Evolutionary conservation across 2,113 vertebrate genomes (phyloP).

Genomic region (Urocolius indicus): DNA sequence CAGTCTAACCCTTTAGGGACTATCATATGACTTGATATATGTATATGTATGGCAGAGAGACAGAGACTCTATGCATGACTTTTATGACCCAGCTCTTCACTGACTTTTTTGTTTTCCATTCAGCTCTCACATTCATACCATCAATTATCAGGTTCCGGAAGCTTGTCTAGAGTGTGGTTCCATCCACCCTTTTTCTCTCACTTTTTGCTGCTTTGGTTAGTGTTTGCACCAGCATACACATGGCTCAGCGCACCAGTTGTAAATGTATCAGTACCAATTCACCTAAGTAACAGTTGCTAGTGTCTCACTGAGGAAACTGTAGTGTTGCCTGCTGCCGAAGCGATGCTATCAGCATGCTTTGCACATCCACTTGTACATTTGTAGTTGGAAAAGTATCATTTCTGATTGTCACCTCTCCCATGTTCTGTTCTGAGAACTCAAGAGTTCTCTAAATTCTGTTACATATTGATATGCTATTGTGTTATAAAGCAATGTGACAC

Average conservation of each 20-base stretch:
- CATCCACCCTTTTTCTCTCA: background rate
- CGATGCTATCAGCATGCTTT: background rate
- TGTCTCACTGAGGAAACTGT: background rate
- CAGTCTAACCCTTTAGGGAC: background rate
- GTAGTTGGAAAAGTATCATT: background rate
- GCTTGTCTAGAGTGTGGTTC: background rate
- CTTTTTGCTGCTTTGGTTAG: background rate
- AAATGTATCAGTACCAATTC: background rate
- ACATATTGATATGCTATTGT: background rate
- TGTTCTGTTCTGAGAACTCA: background rate
- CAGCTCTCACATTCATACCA: background rate
- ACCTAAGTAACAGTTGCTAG: background rate
- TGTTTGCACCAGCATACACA: background rate
- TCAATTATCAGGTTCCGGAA: background rate
- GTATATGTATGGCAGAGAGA: background rate
- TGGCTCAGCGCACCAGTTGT: background rate
- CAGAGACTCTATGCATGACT: background rate
- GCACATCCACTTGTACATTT: background rate
- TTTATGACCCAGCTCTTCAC: background rate
- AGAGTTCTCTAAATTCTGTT: background rate
- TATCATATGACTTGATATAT: background rate
- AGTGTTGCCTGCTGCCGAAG: background rate
- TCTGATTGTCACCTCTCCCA: background rate
- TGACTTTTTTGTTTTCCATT: background rate
- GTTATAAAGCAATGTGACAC: background rate